Evolutionary conservation across 2,797 vertebrate species (phyloP).

Genomic region (Sciurus carolinensis): DNA sequence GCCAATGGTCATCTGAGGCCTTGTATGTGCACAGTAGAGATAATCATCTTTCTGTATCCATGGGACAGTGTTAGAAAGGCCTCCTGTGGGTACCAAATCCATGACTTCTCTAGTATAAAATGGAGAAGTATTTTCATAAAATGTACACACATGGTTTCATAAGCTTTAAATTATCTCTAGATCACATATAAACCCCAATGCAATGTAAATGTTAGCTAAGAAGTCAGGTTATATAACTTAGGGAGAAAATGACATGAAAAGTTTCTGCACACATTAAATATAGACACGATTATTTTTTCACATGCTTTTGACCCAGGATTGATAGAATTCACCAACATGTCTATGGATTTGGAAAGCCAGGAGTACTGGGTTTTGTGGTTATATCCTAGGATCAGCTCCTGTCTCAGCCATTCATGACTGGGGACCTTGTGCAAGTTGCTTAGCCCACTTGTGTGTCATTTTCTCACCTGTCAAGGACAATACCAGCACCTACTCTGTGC

Average conservation of each 20-base stretch:
- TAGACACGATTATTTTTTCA: background rate
- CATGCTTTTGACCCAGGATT: background rate
- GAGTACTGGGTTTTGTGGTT: background rate
- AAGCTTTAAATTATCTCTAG: background rate
- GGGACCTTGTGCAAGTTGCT: background rate
- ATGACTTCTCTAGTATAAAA: background rate
- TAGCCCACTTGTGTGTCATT: no score
- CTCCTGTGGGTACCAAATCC: rapidly evolving
- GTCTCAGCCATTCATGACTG: background rate
- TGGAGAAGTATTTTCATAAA: background rate
- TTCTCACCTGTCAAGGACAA: background rate
- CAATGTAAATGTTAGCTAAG: background rate
- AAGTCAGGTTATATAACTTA: background rate
- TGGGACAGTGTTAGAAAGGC: background rate
- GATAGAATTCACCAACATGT: background rate
- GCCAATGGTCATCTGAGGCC: background rate
- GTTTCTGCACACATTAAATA: background rate
- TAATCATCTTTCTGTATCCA: background rate
- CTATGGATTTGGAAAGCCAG: no score
- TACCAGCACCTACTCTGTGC: no score
- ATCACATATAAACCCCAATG: background rate
- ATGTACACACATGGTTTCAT: background rate
- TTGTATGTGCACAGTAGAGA: background rate
- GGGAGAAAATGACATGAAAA: background rate
- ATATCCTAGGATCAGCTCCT: background rate